phyloP scores from a whole-genome alignment of 2,888 invertebrate species.

The Meloe dianella region DNA sequence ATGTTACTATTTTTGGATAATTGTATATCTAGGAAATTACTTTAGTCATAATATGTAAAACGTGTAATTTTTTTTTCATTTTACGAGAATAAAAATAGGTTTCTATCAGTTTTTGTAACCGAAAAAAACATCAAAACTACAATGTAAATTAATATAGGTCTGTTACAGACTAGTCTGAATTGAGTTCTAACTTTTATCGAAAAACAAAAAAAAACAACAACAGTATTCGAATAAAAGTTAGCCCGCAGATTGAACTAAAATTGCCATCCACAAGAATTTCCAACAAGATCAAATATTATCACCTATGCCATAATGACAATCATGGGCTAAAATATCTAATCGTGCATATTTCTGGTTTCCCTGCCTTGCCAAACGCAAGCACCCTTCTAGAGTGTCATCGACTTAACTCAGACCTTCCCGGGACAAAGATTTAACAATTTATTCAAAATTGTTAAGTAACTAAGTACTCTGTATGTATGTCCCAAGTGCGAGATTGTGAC shows the following conservation, averaged over 20 bases:
- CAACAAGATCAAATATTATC: slow-evolving; percentile 62
- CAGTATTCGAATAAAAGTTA: slow-evolving; percentile 52
- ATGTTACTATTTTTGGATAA: too few relatives aligned
- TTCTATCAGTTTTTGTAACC: slow-evolving; percentile 18
- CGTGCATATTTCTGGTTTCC: slow-evolving; percentile 77
- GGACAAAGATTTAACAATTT: slow-evolving; percentile 55
- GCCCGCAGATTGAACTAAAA: slow-evolving; percentile 81
- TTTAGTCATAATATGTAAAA: neutral
- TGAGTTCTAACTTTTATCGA: slow-evolving; percentile 68
- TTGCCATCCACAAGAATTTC: slow-evolving; percentile 74
- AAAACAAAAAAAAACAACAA: too few relatives aligned
- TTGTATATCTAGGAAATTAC: too few relatives aligned
- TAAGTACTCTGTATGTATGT: slow-evolving; percentile 68
- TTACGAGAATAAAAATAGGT: neutral
- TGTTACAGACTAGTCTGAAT: slow-evolving; percentile 86
- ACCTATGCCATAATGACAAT: slow-evolving; percentile 61
- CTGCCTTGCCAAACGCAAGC: slow-evolving; percentile 69
- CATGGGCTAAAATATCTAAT: slow-evolving; percentile 60
- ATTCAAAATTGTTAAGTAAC: slow-evolving; percentile 58
- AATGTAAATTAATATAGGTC: slow-evolving; percentile 54
- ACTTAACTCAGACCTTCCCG: slow-evolving; percentile 85
- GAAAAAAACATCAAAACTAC: neutral
- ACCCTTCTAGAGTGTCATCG: slow-evolving; percentile 74
- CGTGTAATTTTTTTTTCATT: neutral
- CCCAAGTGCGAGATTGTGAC: slow-evolving; percentile 80